Conservation (phyloP, 2,888 invertebrate species). For the Callinectes sapidus region DNA sequence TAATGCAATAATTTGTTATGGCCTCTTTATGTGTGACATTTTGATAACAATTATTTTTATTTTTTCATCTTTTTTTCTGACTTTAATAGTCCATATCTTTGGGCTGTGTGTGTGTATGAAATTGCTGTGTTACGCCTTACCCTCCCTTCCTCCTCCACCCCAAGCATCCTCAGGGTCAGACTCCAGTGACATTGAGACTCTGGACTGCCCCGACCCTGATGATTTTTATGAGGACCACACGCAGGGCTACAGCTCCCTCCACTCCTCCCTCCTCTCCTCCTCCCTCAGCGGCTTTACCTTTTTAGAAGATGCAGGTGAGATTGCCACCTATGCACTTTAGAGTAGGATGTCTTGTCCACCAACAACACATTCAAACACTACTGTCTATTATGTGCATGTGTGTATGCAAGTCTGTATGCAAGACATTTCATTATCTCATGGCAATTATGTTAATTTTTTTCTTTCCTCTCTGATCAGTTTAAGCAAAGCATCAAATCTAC, state of each 20-base stretch:
- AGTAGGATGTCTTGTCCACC: neutral
- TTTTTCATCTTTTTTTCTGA: neutral
- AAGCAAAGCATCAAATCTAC: neutral
- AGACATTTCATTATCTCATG: neutral
- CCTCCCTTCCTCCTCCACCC: slow-evolving; percentile 48
- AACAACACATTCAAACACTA: neutral
- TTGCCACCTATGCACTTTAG: neutral
- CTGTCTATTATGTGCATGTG: neutral
- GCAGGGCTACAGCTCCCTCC: slow-evolving; percentile 52
- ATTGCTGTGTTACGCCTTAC: slow-evolving; percentile 12
- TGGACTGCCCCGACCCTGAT: slow-evolving; percentile 63
- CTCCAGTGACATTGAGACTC: slow-evolving; percentile 70
- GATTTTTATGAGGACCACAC: slow-evolving; percentile 62
- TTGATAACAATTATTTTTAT: neutral
- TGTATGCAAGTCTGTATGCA: neutral
- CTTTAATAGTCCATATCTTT: neutral
- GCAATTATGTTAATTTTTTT: neutral
- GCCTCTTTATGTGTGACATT: slow-evolving; percentile 16
- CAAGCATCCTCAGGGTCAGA: slow-evolving; percentile 63
- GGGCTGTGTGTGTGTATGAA: neutral
- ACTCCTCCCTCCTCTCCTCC: slow-evolving; percentile 64
- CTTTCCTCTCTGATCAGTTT: neutral
- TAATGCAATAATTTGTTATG: neutral
- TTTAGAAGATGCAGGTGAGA: slow-evolving; percentile 62
- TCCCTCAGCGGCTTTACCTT: slow-evolving; percentile 62